Conservation (phyloP, 2,888 invertebrate genomes). For the Drosophila monieri region DNA sequence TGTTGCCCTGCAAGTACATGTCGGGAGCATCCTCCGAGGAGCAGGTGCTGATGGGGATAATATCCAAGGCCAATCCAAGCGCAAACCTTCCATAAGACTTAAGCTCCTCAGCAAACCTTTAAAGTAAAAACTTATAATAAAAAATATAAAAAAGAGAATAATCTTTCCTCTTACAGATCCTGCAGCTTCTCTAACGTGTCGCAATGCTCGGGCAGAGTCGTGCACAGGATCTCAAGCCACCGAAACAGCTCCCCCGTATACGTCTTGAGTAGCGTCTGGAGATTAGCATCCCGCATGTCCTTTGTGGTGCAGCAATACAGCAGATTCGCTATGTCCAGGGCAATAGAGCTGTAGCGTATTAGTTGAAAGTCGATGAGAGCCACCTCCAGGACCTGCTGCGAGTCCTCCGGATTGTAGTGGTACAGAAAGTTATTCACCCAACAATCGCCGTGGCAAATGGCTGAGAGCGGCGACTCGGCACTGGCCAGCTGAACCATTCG, state of each 20-base stretch:
- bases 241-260: constrained; percentile 87
- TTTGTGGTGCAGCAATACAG: constrained; percentile 88
- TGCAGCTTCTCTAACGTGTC: constrained; percentile 85
- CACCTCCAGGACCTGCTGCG: constrained; percentile 86
- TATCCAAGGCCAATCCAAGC: constrained; percentile 88
- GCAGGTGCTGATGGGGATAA: constrained; percentile 89
- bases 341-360: constrained; percentile 88
- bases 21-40: constrained; percentile 90
- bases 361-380: constrained; percentile 89
- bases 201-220: constrained; percentile 80
- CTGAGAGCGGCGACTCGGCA: constrained; percentile 87
- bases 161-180: constrained; percentile 49
- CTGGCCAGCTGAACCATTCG: constrained; percentile 88
- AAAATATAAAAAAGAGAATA: background rate
- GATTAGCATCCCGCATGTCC: constrained; percentile 86
- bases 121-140: background rate
- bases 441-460: constrained; percentile 90
- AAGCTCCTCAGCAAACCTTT: constrained; percentile 88
- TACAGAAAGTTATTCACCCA: constrained; percentile 91
- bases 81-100: constrained; percentile 88
- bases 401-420: constrained; percentile 84
- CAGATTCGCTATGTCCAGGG: constrained; percentile 88
- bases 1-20: constrained; percentile 85
- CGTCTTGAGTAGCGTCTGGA: constrained; percentile 86
- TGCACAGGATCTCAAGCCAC: constrained; percentile 86